A percentile compares a stretch with the other conserved stretches of the same genome.
Conservation (phyloP, 2,113 vertebrate species). For the Noctilio leporinus region DNA sequence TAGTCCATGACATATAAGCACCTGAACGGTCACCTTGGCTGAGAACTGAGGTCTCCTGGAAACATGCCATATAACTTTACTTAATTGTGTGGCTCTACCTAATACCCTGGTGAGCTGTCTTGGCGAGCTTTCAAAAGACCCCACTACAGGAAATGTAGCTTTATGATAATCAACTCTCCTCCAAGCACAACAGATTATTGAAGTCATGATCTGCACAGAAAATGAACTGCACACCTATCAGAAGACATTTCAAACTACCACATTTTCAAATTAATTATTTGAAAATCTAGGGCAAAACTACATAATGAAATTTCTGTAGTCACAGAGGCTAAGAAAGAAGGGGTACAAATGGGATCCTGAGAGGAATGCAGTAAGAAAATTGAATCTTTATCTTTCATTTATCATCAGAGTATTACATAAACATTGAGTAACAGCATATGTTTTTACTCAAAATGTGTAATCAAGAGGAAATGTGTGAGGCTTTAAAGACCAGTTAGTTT, state of each 20-base stretch:
- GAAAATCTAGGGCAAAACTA: not conserved
- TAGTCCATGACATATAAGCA: not conserved
- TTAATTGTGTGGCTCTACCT: not conserved
- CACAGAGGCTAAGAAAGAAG: not conserved
- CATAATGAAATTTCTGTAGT: not conserved
- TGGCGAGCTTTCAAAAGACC: slow-evolving; percentile 17
- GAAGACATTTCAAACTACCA: not conserved
- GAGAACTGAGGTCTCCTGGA: not conserved
- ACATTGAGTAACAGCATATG: not conserved
- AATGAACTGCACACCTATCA: not conserved
- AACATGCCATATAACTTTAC: not conserved
- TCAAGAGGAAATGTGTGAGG: not conserved
- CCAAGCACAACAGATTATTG: not conserved
- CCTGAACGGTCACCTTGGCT: not conserved
- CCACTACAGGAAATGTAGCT: not conserved
- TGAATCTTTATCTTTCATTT: not conserved
- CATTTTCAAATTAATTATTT: not conserved
- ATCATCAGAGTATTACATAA: not conserved
- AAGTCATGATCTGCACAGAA: not conserved
- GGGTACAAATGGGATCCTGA: not conserved
- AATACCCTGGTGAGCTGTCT: not conserved
- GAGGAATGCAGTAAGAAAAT: not conserved
- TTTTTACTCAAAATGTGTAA: slow-evolving; percentile 17
- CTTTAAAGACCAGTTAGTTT: not conserved
- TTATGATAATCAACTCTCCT: not conserved